Percentiles rank a stretch among this genome's conserved stretches.
These are phyloP conservation scores for Dromius quadrimaculatus DNA, from an alignment of 2,888 invertebrate species.

Conservation along the genomic window DNA sequence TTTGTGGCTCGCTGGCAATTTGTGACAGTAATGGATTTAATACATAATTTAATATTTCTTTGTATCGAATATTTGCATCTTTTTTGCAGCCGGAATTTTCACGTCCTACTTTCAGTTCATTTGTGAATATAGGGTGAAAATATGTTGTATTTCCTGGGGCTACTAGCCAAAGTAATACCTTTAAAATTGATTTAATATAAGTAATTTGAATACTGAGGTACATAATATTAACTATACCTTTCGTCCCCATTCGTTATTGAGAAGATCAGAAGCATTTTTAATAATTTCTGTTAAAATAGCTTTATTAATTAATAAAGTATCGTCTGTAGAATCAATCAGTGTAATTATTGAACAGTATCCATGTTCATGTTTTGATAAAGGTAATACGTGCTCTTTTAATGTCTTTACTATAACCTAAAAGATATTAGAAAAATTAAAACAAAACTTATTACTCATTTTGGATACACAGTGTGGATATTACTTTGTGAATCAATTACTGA, in stretches of 20 bases:
- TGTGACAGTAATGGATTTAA: conserved; percentile 71
- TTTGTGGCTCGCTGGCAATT: conserved; percentile 71
- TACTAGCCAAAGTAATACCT: conserved; percentile 85
- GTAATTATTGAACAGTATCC: conserved; percentile 87
- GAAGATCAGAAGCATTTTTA: conserved; percentile 76
- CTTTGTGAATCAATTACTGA: too few species aligned
- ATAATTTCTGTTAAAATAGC: conserved; percentile 79
- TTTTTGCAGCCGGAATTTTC: conserved; percentile 81
- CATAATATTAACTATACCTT: conserved; percentile 71
- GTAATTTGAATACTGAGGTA: not conserved
- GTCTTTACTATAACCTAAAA: conserved; percentile 83
- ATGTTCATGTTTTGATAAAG: conserved; percentile 87
- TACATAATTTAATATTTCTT: conserved; percentile 79
- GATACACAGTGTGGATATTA: conserved; percentile 20
- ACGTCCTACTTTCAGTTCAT: conserved; percentile 81
- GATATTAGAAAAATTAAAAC: conserved; percentile 13
- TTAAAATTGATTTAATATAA: conserved; percentile 54
- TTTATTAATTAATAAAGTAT: conserved; percentile 91
- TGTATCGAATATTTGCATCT: conserved; percentile 73
- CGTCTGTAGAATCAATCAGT: conserved; percentile 90
- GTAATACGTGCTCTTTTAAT: conserved; percentile 85
- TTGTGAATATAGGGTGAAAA: conserved; percentile 85
- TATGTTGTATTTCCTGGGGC: conserved; percentile 83
- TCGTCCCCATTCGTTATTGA: conserved; percentile 83
- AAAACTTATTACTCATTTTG: not conserved